A percentile compares a stretch with the other conserved stretches of the same genome.
Conservation (phyloP, 2,888 invertebrate species). For the Caenorhabditis sp. region DNA sequence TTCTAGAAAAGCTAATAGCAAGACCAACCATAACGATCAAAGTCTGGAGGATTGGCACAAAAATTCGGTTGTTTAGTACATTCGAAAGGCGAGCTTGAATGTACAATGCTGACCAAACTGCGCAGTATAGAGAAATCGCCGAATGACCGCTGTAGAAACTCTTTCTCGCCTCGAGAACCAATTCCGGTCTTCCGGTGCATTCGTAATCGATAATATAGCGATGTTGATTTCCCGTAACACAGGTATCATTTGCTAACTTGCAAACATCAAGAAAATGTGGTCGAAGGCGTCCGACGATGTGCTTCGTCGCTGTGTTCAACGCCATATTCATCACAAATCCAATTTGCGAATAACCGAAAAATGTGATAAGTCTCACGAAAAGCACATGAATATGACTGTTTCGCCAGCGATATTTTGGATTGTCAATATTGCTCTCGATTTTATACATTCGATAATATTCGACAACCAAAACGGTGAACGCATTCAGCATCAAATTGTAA, state of each 20-base stretch:
- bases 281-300: conserved; percentile 86
- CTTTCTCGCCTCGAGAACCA: conserved; percentile 50
- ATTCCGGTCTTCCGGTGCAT: conserved; percentile 46
- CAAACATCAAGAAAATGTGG: conserved; percentile 93
- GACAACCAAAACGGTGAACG: conserved; percentile 39
- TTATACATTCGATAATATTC: conserved; percentile 48
- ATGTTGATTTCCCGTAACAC: conserved; percentile 10
- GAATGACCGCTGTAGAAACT: conserved; percentile 63
- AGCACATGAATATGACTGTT: conserved; percentile 49
- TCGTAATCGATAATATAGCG: conserved; percentile 47
- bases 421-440: conserved; percentile 32
- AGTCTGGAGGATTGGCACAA: conserved; percentile 47
- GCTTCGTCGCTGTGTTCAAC: conserved; percentile 82
- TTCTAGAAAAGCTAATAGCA: conserved; percentile 76
- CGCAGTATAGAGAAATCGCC: conserved; percentile 50
- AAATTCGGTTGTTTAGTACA: conserved; percentile 29
- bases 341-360: conserved; percentile 57
- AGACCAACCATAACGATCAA: conserved; percentile 37
- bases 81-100: conserved; percentile 49
- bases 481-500: conserved; percentile 35
- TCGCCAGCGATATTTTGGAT: conserved; percentile 46
- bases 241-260: conserved; percentile 75
- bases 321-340: conserved; percentile 50
- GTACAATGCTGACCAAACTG: conserved; percentile 52
- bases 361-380: conserved; percentile 47